Conservation (phyloP, 1,140 invertebrate genomes). For the Gonioctena quinquepunctata region DNA sequence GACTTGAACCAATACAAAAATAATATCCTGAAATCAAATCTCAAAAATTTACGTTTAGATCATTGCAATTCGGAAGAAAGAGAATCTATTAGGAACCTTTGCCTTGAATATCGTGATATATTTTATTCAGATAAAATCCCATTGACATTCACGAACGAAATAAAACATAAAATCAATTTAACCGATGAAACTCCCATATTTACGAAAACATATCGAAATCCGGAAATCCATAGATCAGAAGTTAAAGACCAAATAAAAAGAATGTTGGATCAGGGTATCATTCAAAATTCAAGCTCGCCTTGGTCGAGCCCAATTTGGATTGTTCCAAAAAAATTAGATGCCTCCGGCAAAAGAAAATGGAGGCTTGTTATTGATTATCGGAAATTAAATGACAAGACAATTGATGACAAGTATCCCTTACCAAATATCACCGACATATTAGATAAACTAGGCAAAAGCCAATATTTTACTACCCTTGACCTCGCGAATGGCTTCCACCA, state of each 20-base stretch:
- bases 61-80: too few relatives aligned
- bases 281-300: slow-evolving; percentile 1
- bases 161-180: slow-evolving; percentile 25
- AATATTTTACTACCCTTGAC: slow-evolving; percentile 18
- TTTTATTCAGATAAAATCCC: too few relatives aligned
- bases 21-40: too few relatives aligned
- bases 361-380: slow-evolving; percentile 23
- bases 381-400: slow-evolving; percentile 18
- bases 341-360: slow-evolving; percentile 24
- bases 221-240: slow-evolving; percentile 20
- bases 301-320: background rate
- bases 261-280: slow-evolving; percentile 7
- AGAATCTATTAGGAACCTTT: slow-evolving; percentile 18
- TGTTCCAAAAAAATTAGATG: slow-evolving; percentile 12
- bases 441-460: slow-evolving; percentile 14
- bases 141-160: slow-evolving; percentile 27
- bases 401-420: slow-evolving; percentile 15
- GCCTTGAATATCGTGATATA: slow-evolving; percentile 25
- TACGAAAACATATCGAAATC: slow-evolving; percentile 26
- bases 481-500: slow-evolving; percentile 3
- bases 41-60: too few relatives aligned
- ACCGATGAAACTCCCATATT: slow-evolving; percentile 18
- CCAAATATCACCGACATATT: slow-evolving; percentile 19
- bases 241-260: slow-evolving; percentile 21
- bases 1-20: too few relatives aligned